Evolutionary conservation across 2,113 vertebrate species (phyloP), one percentile per base, ranked within the genome.

Genomic region (Centropristis striata): DNA sequence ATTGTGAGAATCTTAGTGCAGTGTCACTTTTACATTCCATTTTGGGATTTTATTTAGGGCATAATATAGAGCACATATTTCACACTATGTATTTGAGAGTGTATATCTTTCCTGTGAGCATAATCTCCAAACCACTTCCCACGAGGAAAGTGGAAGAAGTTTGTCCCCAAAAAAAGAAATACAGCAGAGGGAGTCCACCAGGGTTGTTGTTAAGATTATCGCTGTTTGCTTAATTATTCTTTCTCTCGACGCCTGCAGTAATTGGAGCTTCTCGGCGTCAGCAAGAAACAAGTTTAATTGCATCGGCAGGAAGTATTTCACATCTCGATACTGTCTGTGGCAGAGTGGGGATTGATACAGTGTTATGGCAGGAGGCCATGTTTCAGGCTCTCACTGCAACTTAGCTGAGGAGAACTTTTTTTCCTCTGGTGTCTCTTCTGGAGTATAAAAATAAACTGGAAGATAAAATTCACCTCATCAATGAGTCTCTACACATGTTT

Each of bases 231-330:
- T 80, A 41, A 84, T 80, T 59, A 78, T 86, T 86, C 86, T 86
- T 86, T 86, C 86, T 86, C 67, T 61, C 9, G 28, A 20, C 44
- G 70, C 76, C 42, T 50, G 47, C 71, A 57, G 80, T 90, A 89
- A 89, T 78, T 87, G 71, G 39, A 21, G 60, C 76, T 86, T 85
- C 83, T 81, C 79, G 60, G 64, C 37, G 27, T 88, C 54, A 74
- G 79, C 74, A 58, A 50, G 21, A 86, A 84, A 57, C 28, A 66
- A 44, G 39, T 80, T 81, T 84, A 84, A 90, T 72, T 77, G 64
- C 71, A 64, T 78, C 59, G 27, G 41, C 51, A 66, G 44, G 51
- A 80, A 78, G 84, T 86, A 83, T 87, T 91, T 73, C 74, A 75
- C 42, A 46, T 66, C 49, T 75, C 18, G 55, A 57, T 61, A 20